Percentiles rank a stretch among this genome's conserved stretches.
phyloP scores from a whole-genome alignment of 2,797 vertebrate genomes.

The Botia almorhae region DNA sequence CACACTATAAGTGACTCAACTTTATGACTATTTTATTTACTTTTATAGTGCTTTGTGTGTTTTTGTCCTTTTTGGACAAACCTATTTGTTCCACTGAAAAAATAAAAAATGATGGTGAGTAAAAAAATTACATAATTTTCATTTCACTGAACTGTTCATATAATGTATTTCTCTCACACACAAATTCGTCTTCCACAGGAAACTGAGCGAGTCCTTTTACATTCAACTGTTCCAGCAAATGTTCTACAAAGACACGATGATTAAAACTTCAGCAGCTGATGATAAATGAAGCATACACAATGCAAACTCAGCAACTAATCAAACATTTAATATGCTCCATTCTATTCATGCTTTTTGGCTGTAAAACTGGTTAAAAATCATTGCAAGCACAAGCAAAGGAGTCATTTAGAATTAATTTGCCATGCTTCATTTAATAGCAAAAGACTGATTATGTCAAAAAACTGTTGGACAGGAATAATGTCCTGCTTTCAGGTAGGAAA shows the following conservation, averaged over 20 bases:
- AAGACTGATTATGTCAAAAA: slow-evolving; percentile 32
- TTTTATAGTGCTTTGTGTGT: no score
- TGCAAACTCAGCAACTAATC: slow-evolving; percentile 16
- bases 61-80: no score
- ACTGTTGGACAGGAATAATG: slow-evolving; percentile 22
- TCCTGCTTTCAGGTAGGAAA: slow-evolving; percentile 25
- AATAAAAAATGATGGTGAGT: neutral
- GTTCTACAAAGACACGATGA: slow-evolving; percentile 2
- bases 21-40: no score
- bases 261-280: slow-evolving; percentile 19
- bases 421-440: slow-evolving; percentile 27
- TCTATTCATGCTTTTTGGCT: slow-evolving; percentile 9
- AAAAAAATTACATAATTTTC: neutral
- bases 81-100: no score
- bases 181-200: neutral
- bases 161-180: neutral
- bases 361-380: neutral
- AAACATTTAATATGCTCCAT: slow-evolving; percentile 30
- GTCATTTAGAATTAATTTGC: slow-evolving; percentile 35
- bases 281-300: slow-evolving; percentile 9
- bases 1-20: no score
- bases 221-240: slow-evolving; percentile 21
- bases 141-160: neutral
- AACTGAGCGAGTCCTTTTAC: neutral
- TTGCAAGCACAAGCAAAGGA: slow-evolving; percentile 4